Evolutionary conservation across 2,888 invertebrate species (phyloP).

Genomic region (Phyllotreta cruciferae): DNA sequence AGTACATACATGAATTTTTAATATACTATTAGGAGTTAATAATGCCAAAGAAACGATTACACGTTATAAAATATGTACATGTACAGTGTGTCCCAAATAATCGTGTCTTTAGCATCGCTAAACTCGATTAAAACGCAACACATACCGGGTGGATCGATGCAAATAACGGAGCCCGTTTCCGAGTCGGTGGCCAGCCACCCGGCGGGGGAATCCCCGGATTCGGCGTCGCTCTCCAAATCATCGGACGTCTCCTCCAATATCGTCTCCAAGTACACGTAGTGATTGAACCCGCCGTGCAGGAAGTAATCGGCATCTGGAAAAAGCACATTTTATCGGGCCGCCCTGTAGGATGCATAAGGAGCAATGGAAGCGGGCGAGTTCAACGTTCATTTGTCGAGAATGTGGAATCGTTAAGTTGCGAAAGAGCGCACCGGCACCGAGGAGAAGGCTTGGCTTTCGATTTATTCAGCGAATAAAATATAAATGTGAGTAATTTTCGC

Average conservation of each 20-base stretch:
- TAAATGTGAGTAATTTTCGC: conserved; percentile 21
- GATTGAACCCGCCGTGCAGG: conserved; percentile 58
- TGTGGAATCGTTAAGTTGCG: conserved; percentile 36
- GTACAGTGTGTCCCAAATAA: too few relatives aligned
- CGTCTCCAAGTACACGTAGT: conserved; percentile 79
- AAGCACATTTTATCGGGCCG: neutral
- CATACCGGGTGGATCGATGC: conserved; percentile 64
- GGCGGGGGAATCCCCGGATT: conserved; percentile 54
- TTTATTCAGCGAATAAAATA: conserved; percentile 29
- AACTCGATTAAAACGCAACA: conserved; percentile 15
- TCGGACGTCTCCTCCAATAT: conserved; percentile 90
- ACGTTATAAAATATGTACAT: too few relatives aligned
- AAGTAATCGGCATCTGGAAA: conserved; percentile 62
- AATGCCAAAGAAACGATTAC: too few relatives aligned
- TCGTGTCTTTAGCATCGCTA: neutral
- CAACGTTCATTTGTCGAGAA: conserved; percentile 34
- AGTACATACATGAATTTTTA: too few relatives aligned
- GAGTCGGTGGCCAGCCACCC: conserved; percentile 71
- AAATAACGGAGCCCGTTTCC: conserved; percentile 83
- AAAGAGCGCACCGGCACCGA: conserved; percentile 16
- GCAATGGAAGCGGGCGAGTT: conserved; percentile 19
- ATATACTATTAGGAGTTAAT: too few relatives aligned
- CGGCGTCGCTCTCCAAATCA: conserved; percentile 74
- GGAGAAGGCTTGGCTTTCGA: conserved; percentile 30
- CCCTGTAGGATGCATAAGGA: neutral